phyloP scores from a whole-genome alignment of 1,140 invertebrate genomes.

The Microplitis mediator region DNA sequence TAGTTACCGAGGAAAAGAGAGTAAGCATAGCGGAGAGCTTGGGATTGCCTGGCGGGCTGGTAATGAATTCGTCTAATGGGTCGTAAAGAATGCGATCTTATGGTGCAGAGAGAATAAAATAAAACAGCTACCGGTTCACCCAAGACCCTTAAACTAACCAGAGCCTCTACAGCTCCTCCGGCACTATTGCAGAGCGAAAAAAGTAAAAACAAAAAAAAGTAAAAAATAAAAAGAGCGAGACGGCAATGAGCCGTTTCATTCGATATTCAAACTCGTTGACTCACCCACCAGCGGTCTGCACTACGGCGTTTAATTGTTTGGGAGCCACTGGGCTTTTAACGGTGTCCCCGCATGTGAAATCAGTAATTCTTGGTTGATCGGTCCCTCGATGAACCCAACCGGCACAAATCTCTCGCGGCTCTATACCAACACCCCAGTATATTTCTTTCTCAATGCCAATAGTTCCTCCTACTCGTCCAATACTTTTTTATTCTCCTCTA shows the following conservation, averaged over 20 bases:
- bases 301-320: constrained; percentile 9
- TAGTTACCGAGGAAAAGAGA: no score
- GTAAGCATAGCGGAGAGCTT: constrained; percentile 37
- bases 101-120: constrained; percentile 60
- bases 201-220: constrained; percentile 28
- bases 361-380: constrained; percentile 46
- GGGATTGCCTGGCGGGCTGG: constrained; percentile 52
- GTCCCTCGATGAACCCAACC: constrained; percentile 42
- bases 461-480: constrained; percentile 1
- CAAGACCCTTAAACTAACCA: constrained; percentile 54
- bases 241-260: constrained; percentile 11
- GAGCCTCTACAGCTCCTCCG: constrained; percentile 30
- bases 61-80: constrained; percentile 65
- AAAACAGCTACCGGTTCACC: constrained; percentile 60
- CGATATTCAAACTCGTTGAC: constrained; percentile 43
- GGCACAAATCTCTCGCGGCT: constrained; percentile 42
- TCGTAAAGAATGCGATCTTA: constrained; percentile 64
- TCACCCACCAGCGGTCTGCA: background rate
- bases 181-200: no score
- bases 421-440: background rate
- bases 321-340: constrained; percentile 12
- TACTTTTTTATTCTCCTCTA: constrained; percentile 23
- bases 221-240: background rate
- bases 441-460: background rate
- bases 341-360: constrained; percentile 43